These are phyloP conservation scores for Chironomus tentans DNA, from an alignment of 2,888 invertebrate species.

Conservation along the genomic window DNA sequence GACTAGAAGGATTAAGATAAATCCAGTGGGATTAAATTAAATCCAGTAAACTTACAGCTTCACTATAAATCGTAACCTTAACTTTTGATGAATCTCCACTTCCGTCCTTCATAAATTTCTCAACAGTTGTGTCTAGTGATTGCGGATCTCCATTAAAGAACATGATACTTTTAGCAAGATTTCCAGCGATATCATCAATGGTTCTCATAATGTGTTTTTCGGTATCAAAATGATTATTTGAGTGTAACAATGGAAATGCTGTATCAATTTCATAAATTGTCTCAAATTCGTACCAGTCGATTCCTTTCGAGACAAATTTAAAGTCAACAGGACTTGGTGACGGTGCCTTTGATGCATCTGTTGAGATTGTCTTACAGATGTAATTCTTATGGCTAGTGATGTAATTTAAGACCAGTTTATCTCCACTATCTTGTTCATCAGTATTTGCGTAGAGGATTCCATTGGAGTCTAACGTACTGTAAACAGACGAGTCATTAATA, in stretches of 20 bases:
- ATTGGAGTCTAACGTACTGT: conserved; percentile 42
- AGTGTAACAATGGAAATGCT: conserved; percentile 57
- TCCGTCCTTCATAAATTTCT: conserved; percentile 51
- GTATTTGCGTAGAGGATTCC: conserved; percentile 53
- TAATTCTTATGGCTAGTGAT: conserved; percentile 44
- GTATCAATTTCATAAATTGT: conserved; percentile 68
- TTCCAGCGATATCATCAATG: conserved; percentile 47
- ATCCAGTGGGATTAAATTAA: too few species aligned
- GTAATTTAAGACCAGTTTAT: conserved; percentile 58
- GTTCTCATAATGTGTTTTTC: conserved; percentile 52
- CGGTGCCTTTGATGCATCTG: conserved; percentile 37
- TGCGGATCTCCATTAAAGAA: conserved; percentile 65
- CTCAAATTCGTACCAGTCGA: conserved; percentile 68
- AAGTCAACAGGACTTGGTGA: conserved; percentile 62
- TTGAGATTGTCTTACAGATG: conserved; percentile 20
- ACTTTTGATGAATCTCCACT: not conserved
- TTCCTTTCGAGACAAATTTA: conserved; percentile 60
- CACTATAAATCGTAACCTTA: conserved; percentile 11
- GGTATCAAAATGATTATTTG: conserved; percentile 37
- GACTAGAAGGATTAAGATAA: too few species aligned
- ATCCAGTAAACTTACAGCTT: not conserved
- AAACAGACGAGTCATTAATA: not conserved
- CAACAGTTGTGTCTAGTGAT: conserved; percentile 53
- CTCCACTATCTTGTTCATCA: conserved; percentile 37
- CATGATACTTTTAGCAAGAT: conserved; percentile 51